Conservation (phyloP, 2,113 vertebrate species). For the Girardinichthys multiradiatus region DNA sequence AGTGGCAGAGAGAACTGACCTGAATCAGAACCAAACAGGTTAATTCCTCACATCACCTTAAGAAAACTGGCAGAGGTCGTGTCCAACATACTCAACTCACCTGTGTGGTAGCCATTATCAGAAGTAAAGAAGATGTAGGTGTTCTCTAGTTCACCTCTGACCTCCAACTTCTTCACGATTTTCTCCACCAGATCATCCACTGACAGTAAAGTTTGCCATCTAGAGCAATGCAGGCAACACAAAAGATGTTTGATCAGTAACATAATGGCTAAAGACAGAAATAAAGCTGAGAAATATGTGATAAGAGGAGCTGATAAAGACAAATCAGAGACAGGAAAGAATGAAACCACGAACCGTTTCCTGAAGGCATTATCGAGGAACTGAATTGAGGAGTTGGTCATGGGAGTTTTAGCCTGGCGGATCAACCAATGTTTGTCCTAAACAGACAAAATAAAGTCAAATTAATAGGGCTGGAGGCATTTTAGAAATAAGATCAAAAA, state of each 20-base stretch:
- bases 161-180: constrained; percentile 87
- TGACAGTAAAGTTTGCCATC: constrained; percentile 96
- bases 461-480: no score
- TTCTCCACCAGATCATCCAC: constrained; percentile 97
- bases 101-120: constrained; percentile 97
- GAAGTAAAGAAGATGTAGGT: constrained; percentile 97
- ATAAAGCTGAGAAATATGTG: background rate
- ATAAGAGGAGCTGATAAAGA: background rate
- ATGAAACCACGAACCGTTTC: constrained; percentile 82
- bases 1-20: constrained; percentile 97
- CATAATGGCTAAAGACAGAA: background rate
- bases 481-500: no score
- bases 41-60: background rate
- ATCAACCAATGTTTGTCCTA: constrained; percentile 99
- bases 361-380: constrained; percentile 93
- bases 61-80: no score
- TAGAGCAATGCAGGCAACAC: constrained; percentile 42
- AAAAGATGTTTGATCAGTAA: background rate
- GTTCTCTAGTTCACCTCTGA: constrained; percentile 87
- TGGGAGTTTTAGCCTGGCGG: constrained; percentile 95
- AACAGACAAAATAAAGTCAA: background rate
- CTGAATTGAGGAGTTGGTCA: constrained; percentile 93
- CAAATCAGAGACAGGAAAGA: no score
- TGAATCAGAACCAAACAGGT: constrained; percentile 50
- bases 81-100: constrained; percentile 63